Conservation (phyloP, 2,113 vertebrate species). For the Saccopteryx leptura region DNA sequence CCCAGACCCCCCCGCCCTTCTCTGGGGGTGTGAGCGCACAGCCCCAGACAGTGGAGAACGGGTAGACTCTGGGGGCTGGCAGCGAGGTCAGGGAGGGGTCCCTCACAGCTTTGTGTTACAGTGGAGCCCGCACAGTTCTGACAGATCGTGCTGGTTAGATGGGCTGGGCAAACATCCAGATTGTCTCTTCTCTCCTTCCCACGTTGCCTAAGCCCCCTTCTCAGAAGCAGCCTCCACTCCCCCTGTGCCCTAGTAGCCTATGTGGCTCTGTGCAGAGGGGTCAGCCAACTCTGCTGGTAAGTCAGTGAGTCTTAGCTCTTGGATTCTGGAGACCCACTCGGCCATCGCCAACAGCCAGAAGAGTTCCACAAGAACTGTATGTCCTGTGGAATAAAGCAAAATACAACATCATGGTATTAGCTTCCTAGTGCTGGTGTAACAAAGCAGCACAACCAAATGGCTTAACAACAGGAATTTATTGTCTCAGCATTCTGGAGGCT, state of each 20-base stretch:
- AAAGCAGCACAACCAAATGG: background rate
- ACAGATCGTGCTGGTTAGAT: background rate
- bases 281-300: background rate
- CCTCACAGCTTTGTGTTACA: background rate
- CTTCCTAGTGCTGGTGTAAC: background rate
- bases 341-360: background rate
- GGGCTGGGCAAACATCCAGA: background rate
- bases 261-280: background rate
- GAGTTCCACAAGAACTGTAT: background rate
- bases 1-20: background rate
- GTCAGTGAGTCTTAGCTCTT: background rate
- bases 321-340: conserved; percentile 6
- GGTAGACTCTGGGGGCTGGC: background rate
- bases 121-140: background rate
- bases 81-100: background rate
- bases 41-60: background rate
- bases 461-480: background rate
- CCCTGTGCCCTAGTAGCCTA: background rate
- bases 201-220: background rate
- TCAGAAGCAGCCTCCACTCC: background rate
- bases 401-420: background rate
- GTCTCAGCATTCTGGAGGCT: background rate
- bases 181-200: background rate
- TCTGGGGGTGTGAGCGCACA: background rate
- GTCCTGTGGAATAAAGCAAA: background rate